Evolutionary conservation across 2,888 invertebrate species (phyloP).

Genomic region (Melanotus villosus): DNA sequence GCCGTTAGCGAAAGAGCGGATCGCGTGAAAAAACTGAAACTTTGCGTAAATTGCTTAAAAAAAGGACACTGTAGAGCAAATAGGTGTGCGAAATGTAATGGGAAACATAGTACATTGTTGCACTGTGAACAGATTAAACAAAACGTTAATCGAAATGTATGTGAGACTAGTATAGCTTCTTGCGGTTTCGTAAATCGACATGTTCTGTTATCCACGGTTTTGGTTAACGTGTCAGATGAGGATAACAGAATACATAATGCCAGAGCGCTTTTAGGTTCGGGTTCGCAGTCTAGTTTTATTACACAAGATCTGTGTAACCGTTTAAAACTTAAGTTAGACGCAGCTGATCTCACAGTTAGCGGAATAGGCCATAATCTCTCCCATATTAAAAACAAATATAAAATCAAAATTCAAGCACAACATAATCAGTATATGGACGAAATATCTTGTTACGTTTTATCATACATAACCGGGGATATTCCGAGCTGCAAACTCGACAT

Average conservation of each 20-base stretch:
- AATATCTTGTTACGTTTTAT: not conserved
- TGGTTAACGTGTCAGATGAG: constrained; percentile 21
- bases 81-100: constrained; percentile 38
- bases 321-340: not conserved
- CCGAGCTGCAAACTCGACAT: not conserved
- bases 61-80: constrained; percentile 39
- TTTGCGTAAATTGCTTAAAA: constrained; percentile 46
- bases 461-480: constrained; percentile 8
- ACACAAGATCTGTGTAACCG: constrained; percentile 2
- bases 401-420: not conserved
- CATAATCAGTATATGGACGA: not conserved
- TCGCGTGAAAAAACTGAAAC: constrained; percentile 15
- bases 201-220: constrained; percentile 39
- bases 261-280: constrained; percentile 37
- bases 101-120: constrained; percentile 43
- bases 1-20: not conserved
- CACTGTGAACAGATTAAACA: constrained; percentile 2
- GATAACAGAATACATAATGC: not conserved
- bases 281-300: constrained; percentile 41
- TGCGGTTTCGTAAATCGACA: not conserved
- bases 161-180: not conserved
- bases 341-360: no score
- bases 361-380: not conserved
- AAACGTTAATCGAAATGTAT: not conserved
- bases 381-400: not conserved